Conservation (phyloP, 2,797 vertebrate species). For the Amniataba percoides region DNA sequence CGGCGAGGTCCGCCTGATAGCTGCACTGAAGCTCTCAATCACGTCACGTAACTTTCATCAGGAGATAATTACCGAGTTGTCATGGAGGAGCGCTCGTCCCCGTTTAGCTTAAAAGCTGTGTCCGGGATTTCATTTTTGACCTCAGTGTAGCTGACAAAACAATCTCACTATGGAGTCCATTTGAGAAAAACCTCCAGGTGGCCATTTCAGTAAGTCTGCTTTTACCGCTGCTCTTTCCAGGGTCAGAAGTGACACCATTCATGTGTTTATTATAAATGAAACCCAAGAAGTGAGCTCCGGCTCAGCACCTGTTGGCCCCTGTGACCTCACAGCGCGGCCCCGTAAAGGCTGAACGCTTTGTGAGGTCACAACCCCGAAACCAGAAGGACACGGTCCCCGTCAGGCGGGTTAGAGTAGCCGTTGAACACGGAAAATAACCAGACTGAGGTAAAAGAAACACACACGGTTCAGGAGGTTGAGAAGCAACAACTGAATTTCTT, state of each 20-base stretch:
- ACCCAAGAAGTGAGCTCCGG: slow-evolving; percentile 7
- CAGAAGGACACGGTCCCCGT: slow-evolving; percentile 31
- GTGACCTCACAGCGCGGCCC: slow-evolving; percentile 22
- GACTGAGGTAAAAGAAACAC: slow-evolving; percentile 26
- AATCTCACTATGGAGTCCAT: background rate
- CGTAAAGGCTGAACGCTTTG: slow-evolving; percentile 33
- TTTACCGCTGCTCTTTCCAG: background rate
- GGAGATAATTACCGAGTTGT: background rate
- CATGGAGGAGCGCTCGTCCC: background rate
- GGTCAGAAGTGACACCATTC: background rate
- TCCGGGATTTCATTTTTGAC: background rate
- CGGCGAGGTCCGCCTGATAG: background rate
- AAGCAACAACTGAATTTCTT: slow-evolving; percentile 14
- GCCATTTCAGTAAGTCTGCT: background rate
- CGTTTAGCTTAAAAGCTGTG: background rate
- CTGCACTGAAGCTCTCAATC: background rate
- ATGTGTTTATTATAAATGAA: background rate
- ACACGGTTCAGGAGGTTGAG: slow-evolving; percentile 32
- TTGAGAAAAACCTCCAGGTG: background rate
- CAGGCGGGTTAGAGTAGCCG: slow-evolving; percentile 21
- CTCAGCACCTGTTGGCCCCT: slow-evolving; percentile 31
- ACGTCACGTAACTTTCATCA: background rate
- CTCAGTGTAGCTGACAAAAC: background rate
- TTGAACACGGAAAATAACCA: slow-evolving; percentile 36
- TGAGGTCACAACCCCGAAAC: slow-evolving; percentile 32